Conservation (phyloP, 2,797 vertebrate species). For the Chaetophractus vellerosus region DNA sequence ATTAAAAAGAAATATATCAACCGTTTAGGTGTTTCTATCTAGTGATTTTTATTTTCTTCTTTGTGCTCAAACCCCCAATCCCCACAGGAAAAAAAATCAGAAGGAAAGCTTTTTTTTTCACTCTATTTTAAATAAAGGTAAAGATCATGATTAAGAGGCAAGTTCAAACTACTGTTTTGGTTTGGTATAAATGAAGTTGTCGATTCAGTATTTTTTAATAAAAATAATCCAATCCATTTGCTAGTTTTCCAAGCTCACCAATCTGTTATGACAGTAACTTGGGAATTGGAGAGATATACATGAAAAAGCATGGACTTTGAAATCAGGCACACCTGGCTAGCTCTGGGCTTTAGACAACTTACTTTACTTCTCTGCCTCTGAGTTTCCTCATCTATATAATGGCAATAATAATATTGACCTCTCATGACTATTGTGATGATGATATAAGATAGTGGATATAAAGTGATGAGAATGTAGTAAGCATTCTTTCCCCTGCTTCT, state of each 20-base stretch:
- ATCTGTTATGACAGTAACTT: neutral
- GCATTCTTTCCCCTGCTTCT: neutral
- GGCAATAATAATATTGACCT: slow-evolving; percentile 29
- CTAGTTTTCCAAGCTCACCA: neutral
- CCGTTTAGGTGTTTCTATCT: slow-evolving; percentile 16
- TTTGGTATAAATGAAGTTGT: neutral
- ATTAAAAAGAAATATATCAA: slow-evolving; percentile 37
- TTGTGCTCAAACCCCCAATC: neutral
- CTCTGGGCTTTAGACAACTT: neutral
- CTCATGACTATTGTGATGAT: neutral
- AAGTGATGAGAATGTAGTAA: neutral
- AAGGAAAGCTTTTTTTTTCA: neutral
- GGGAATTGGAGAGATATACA: neutral
- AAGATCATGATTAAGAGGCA: neutral
- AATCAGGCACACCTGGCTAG: neutral
- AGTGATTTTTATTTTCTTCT: slow-evolving; percentile 50
- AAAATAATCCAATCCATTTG: slow-evolving; percentile 14
- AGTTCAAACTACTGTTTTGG: neutral
- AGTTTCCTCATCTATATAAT: neutral
- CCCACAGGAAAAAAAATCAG: neutral
- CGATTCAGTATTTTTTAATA: neutral
- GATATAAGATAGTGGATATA: neutral
- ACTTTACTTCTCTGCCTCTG: neutral
- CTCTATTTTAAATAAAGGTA: neutral
- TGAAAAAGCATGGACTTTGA: neutral